phyloP scores from a whole-genome alignment of 2,797 vertebrate genomes.

The Gobionotothen gibberifrons region DNA sequence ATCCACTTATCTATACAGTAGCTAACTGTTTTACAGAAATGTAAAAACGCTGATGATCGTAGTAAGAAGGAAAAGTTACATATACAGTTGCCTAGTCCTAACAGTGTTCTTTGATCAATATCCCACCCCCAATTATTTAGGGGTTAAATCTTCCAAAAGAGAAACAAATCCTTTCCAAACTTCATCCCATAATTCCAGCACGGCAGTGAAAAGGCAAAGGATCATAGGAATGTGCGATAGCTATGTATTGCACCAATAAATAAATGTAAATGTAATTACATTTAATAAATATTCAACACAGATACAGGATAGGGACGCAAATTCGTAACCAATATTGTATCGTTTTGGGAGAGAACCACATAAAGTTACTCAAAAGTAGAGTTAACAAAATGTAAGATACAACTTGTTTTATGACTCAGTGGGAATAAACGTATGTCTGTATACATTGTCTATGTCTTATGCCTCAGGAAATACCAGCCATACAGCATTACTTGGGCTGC shows the following conservation, averaged over 20 bases:
- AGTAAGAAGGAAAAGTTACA: neutral
- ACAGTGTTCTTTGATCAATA: neutral
- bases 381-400: neutral
- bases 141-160: neutral
- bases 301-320: neutral
- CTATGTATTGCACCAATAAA: too few species aligned
- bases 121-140: neutral
- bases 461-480: neutral
- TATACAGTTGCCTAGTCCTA: neutral
- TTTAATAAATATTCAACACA: neutral
- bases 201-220: too few species aligned
- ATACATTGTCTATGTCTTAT: conserved; percentile 7
- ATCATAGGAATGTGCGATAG: too few species aligned
- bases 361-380: neutral
- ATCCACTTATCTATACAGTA: neutral
- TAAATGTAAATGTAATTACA: neutral
- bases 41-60: neutral
- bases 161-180: neutral
- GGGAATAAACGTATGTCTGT: neutral
- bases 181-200: too few species aligned
- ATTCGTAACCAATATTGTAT: neutral
- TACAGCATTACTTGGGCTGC: neutral
- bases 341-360: neutral
- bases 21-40: neutral
- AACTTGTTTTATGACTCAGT: neutral